Base-by-base conservation (phyloP, 2,797 vertebrate genomes). In the Pseudomugil tenellus region DNA sequence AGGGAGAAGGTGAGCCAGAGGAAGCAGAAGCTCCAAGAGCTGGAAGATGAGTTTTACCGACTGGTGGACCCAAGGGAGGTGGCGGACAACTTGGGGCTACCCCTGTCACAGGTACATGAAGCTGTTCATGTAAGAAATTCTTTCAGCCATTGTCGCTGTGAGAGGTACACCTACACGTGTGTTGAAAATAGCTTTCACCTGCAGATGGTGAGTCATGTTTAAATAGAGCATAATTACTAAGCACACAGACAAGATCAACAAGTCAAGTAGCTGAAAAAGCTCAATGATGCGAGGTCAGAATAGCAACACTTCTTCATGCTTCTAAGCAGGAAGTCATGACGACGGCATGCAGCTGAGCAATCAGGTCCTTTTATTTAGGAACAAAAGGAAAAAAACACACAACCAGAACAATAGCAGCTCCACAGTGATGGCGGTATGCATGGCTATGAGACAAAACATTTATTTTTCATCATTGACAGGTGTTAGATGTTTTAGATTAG, bases 21-120 rank as follows among this genome's bases (percentile, higher is more conserved):
- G 63, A 99, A 98, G 68, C 96, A 98, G 91, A 97, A 97, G 90
- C 95, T 98, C 6, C 96, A 96, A 87, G 96, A 98, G 89, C 92
- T 99, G 66, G 96, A 98, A 72, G 97, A 98, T 43, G 95, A 96
- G 86, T 99, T 99, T 88, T 96, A 97, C 66, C 93, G 92, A 61
- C 95, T 98, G 10, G 97, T 98, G 80, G 95, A 98, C 53, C 96
- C 97, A 0, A 90, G 93, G 0, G 96, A 98, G 80, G 96, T 98
- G 76, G 96, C 97, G 0, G 94, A 97, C 67, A 94, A 94, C 83
- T 92, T 98, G 73, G 94, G 92, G 19, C 87, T 98, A 61, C 95
- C 95, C 0, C 87, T 94, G 46, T 80, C 91, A 0, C 92, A 97
- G 76, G 91, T 92, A 70, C 1, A 49, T 68, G 21, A 17, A 37